Evolutionary conservation across 2,113 vertebrate genomes (phyloP), one percentile per base, ranked within the genome.

Genomic region (Smithornis capensis): DNA sequence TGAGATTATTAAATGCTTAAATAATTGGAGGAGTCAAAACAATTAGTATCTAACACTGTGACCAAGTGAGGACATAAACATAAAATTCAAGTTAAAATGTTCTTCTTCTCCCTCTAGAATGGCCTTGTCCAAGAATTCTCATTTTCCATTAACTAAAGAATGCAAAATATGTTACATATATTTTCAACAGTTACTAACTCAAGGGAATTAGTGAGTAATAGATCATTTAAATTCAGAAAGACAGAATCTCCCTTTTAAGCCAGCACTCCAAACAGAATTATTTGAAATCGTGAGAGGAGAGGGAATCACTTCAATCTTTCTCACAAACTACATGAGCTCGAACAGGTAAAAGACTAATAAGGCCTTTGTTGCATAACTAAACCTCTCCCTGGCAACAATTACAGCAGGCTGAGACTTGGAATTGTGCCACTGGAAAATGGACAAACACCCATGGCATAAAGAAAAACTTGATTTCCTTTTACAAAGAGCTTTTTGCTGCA

Each of bases 271-370:
- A 91, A 90, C 35, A 17, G 49, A 73, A 44, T 78, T 55, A 82
- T 73, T 67, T 67, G 75, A 94, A 91, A 90, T 82, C 22, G 28
- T 31, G 23, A 84, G 27, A 87, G 21, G 5, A 92, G n/a, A 69
- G n/a, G 49, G 52, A 83, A 87, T 45, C 4, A 0, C 75, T 97
- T 83, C 77, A 91, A 94, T 81, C 55, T 80, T 78, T 89, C 95
- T 87, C 47, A 44, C 69, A 87, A 71, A 89, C 86, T 81, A 64
- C 71, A 44, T 88, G 44, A 77, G 87, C 75, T 75, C 67, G 42
- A 83, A 74, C 70, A 71, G 74, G 90, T 95, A 94, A 50, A 83
- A 83, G 87, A 78, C 71, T 81, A 91, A 91, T 83, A 50, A 93
- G 19, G n/a, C 16, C 57, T 91, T 92, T 45, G 24, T 47, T 56